These are phyloP conservation scores for Muricea muricata DNA, from an alignment of 92 coral and sea anemone genomes.

Conservation along the genomic window DNA sequence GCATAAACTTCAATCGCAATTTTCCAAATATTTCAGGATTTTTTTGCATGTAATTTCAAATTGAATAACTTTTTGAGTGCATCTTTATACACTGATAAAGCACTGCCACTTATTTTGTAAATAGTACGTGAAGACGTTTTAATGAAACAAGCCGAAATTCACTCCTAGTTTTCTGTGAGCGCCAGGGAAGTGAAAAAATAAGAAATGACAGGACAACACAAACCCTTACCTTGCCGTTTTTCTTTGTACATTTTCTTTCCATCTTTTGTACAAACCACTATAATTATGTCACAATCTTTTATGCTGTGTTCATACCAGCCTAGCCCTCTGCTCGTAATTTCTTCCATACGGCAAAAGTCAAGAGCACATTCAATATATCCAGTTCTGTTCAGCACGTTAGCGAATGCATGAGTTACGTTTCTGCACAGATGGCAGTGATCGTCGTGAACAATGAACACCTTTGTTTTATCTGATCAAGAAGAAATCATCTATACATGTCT, in stretches of 20 bases:
- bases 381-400: neutral
- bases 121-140: neutral
- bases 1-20: too few relatives aligned
- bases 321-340: conserved; percentile 16
- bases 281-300: conserved; percentile 7
- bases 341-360: conserved; percentile 12
- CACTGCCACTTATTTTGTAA: too few relatives aligned
- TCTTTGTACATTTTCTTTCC: conserved; percentile 16
- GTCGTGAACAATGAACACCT: conserved; percentile 34
- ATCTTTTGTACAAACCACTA: conserved; percentile 37
- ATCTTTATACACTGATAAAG: too few relatives aligned
- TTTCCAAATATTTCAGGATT: too few relatives aligned
- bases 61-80: too few relatives aligned
- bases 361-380: neutral
- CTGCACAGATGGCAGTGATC: conserved; percentile 1
- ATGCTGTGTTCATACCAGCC: conserved; percentile 28
- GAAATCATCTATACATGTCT: too few relatives aligned
- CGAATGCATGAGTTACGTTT: conserved; percentile 20
- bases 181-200: neutral
- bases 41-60: too few relatives aligned
- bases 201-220: neutral
- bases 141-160: neutral
- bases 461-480: neutral
- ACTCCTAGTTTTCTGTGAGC: neutral
- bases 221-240: neutral